Evolutionary conservation across 2,888 invertebrate genomes (phyloP), one percentile per base, ranked within the genome.

Genomic region (Athripsodes cinereus): DNA sequence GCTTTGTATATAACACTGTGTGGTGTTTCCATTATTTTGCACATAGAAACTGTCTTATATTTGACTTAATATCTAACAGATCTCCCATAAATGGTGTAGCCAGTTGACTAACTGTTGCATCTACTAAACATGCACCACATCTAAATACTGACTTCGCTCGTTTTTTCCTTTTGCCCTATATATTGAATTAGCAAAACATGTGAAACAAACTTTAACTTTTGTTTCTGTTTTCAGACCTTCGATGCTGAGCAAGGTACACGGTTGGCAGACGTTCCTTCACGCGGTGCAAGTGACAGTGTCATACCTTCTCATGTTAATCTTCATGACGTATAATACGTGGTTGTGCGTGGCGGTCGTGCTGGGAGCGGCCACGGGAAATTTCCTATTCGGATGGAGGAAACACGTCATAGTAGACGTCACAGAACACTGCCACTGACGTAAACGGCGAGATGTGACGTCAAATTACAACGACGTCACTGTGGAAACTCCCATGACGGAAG

Each of bases 281-380:
- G 86, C 94, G 62, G 69, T 96, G 19, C 96, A 96, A 76, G 91
- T 96, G 69, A 82, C 92, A 58, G 79, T 96, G 62, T 92, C 94
- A 66, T 96, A 96, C 75, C 87, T 95, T 74, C 81, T 96, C 52
- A 96, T 96, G 96, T 78, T 96, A 72, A 91, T 96, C 66, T 96
- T 96, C 72, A 96, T 96, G 96, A 96, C 96, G 1, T 96, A 93
- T 82, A 96, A 96, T 71, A 86, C 88, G 18, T 96, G 94, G 92
- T 81, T 97, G 59, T 95, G 95, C 72, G 71, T 92, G 51, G 92
- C 94, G 0, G 91, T 96, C 1, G 88, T 94, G 1, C 70, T 91
- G 10, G 96, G 96, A 46, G 92, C 94, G 1, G 93, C 90, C 1
- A 81, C 88, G 11, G 96, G 96, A 20, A 96, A 96, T 75, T 96